phyloP scores from a whole-genome alignment of 2,888 invertebrate species.

The Hylaea fasciaria region DNA sequence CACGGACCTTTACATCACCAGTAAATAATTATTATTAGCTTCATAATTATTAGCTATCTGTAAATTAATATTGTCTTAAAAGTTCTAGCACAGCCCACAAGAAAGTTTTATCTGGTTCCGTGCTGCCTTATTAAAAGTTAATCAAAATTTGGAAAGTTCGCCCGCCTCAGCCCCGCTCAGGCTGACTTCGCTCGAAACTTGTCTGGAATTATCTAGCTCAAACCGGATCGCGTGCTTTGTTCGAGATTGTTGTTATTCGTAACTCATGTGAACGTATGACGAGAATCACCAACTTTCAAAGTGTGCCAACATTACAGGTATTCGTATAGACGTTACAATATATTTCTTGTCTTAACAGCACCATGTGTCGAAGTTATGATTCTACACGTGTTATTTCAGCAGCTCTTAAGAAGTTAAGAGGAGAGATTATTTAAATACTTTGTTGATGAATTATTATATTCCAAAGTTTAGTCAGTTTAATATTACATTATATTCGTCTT shows the following conservation, averaged over 20 bases:
- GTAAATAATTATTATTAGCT: no score
- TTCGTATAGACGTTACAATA: conserved; percentile 24
- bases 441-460: no score
- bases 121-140: conserved; percentile 61
- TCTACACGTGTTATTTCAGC: background rate
- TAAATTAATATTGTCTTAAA: conserved; percentile 38
- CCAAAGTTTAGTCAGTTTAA: no score
- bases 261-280: conserved; percentile 42
- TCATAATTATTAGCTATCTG: conserved; percentile 10
- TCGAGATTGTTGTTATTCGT: conserved; percentile 38
- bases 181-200: conserved; percentile 39
- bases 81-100: conserved; percentile 29
- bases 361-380: conserved; percentile 1
- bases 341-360: conserved; percentile 8
- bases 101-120: conserved; percentile 49
- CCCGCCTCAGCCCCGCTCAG: conserved; percentile 42
- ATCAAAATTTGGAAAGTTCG: conserved; percentile 54
- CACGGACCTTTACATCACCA: no score
- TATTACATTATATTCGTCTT: no score
- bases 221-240: conserved; percentile 33
- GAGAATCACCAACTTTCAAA: conserved; percentile 36
- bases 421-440: no score
- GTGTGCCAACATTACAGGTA: conserved; percentile 35
- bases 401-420: background rate
- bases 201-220: conserved; percentile 30